phyloP scores from a whole-genome alignment of 2,113 vertebrate species.

The Oreotrochilus melanogaster region DNA sequence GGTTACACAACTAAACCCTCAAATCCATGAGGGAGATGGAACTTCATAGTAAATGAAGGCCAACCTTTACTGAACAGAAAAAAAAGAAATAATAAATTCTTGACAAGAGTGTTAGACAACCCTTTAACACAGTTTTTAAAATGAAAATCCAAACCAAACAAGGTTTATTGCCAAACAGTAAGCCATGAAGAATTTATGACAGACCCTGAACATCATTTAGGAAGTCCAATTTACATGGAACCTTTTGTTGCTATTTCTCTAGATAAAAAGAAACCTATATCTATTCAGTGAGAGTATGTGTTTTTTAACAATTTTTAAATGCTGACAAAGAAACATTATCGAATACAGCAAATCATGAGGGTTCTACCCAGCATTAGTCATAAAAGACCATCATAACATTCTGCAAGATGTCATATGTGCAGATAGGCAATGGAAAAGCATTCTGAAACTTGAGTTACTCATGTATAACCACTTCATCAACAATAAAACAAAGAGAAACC shows the following conservation, averaged over 20 bases:
- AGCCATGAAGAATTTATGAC: constrained; percentile 54
- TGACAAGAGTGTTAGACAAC: constrained; percentile 59
- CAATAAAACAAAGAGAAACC: background rate
- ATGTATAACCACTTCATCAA: background rate
- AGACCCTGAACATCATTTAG: constrained; percentile 48
- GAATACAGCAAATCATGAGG: background rate
- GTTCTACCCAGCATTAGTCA: background rate
- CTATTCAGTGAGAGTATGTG: background rate
- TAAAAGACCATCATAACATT: background rate
- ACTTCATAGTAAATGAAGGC: constrained; percentile 37
- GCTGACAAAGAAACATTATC: background rate
- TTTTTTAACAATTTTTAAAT: background rate
- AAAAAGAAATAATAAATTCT: constrained; percentile 61
- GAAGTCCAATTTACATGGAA: constrained; percentile 58
- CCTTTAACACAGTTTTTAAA: constrained; percentile 62
- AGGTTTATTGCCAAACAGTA: constrained; percentile 49
- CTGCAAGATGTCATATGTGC: background rate
- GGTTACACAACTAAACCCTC: background rate
- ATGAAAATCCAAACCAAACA: constrained; percentile 66
- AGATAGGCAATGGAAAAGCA: background rate
- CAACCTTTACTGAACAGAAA: constrained; percentile 45
- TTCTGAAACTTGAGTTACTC: background rate
- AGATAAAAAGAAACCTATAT: background rate
- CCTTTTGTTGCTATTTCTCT: constrained; percentile 5
- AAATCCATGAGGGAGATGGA: constrained; percentile 2